Base-by-base conservation (phyloP, 2,113 vertebrate genomes). In the Sinocyclocheilus rhinocerous region DNA sequence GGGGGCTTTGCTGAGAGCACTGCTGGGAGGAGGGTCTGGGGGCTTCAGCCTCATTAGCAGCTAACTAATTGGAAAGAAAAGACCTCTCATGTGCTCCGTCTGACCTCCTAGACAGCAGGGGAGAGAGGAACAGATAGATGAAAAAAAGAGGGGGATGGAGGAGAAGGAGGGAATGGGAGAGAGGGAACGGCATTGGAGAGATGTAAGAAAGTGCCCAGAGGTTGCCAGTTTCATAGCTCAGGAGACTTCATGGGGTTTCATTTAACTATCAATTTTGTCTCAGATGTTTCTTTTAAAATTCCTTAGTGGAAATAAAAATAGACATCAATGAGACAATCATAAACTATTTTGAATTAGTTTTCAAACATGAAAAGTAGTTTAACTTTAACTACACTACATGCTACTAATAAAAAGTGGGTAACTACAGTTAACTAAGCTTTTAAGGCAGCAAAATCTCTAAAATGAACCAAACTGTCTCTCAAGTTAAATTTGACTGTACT, bases 31-130 rank as follows among this genome's bases (percentile, higher is more conserved):
- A 88, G 84, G 89, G 84, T 84, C 76, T 75, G 86, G 86, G 87
- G 90, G 91, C 87, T 92, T 89, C 91, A 92, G 89, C 89, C 92
- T 94, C 94, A 94, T 95, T 94, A 95, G 92, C 77, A 90, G 88
- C 86, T 89, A 92, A 92, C 94, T 95, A 95, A 95, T 95, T 95
- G 92, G 92, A 76, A 92, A 91, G 93, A 93, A 94, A 93, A 93
- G 88, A 90, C 86, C 90, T 92, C 92, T 93, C 92, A 94, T 91
- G 94, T 94, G 93, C 90, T 93, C 91, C 52, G 88, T 88, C 91
- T 95, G 93, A 95, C 94, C 94, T 93, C 88, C 91, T 89, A 92
- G 90, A 90, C 93, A 93, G 93, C 92, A 89, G 92, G 92, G 90
- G 92, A 90, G 92, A 91, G 80, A 88, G 89, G 84, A 11, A 22